Base-by-base conservation (phyloP, 2,113 vertebrate genomes). In the Upupa epops region DNA sequence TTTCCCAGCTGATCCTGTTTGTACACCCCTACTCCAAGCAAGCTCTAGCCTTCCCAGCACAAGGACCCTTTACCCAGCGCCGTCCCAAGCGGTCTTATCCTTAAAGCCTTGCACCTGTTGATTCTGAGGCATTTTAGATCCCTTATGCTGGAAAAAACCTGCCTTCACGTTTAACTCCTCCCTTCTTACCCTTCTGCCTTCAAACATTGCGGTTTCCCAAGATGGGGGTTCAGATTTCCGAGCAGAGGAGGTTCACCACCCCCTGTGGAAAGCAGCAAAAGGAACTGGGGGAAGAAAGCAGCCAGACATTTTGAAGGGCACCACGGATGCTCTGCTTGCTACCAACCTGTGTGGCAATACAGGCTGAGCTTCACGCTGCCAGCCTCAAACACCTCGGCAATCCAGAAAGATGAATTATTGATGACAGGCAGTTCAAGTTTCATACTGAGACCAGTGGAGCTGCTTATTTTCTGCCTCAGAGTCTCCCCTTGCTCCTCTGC, bases 361-460 rank as follows among this genome's bases (percentile, higher is more conserved):
- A 75, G 36, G 17, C 32, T 61, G 45, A 58, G 68, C 45, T 93
- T 56, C 46, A n/a, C 37, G 40, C 54, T 31, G 26, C 65, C 25
- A 28, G 45, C n/a, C 65, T 75, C 0, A 0, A 84, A 93, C 31
- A 61, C 34, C 61, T 64, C 86, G 79, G 74, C 49, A 91, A 63
- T 69, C 79, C 63, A 63, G 40, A 61, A 40, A 52, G 20, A 63
- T 82, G 0, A 90, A 89, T 92, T 76, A 91, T 89, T 92, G 51
- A 85, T 17, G 8, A 31, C n/a, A 54, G 29, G 55, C 5, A 55
- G 24, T 63, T 72, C 36, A 36, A 88, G 61, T 25, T 73, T 58
- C 0, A 0, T 34, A 32, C 46, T 28, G 45, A 65, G 48, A 17
- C 54, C 15, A 29, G 40, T 10, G 3, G 25, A 92, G 17, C 22